Evolutionary conservation across 1,140 invertebrate species (phyloP).

Genomic region (Coptotermes formosanus): DNA sequence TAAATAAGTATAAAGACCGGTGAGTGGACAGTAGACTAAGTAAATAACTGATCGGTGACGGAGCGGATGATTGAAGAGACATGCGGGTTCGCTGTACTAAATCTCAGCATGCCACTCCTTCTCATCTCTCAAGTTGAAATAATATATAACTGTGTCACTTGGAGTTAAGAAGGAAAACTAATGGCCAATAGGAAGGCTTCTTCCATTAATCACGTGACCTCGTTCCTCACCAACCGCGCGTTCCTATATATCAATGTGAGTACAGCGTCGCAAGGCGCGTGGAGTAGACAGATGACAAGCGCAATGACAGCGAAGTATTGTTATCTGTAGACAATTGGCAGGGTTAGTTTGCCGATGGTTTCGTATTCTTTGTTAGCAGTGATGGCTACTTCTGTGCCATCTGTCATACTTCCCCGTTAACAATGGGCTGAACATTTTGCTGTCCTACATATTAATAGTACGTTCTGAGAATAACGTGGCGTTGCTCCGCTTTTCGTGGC

Average conservation of each 20-base stretch:
- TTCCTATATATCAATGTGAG: not conserved
- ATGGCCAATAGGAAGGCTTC: constrained; percentile 1
- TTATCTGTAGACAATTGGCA: not conserved
- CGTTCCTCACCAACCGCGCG: not conserved
- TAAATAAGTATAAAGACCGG: too few species aligned
- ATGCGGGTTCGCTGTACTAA: too few species aligned
- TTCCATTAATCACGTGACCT: constrained; percentile 18
- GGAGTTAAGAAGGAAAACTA: not conserved
- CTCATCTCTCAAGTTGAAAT: too few species aligned
- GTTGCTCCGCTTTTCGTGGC: too few species aligned
- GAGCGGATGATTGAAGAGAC: too few species aligned
- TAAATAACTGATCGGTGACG: too few species aligned
- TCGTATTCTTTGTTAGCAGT: not conserved
- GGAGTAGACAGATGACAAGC: not conserved
- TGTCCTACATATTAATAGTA: too few species aligned
- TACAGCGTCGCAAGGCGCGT: not conserved
- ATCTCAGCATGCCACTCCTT: too few species aligned
- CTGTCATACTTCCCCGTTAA: not conserved
- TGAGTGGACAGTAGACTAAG: too few species aligned
- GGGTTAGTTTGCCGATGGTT: not conserved
- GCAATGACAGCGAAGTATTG: constrained; percentile 1
- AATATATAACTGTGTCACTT: too few species aligned
- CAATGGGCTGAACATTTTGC: not conserved
- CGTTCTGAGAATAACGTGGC: too few species aligned
- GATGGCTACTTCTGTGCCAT: not conserved